phyloP scores from a whole-genome alignment of 2,797 vertebrate genomes.

The Lemur catta region DNA sequence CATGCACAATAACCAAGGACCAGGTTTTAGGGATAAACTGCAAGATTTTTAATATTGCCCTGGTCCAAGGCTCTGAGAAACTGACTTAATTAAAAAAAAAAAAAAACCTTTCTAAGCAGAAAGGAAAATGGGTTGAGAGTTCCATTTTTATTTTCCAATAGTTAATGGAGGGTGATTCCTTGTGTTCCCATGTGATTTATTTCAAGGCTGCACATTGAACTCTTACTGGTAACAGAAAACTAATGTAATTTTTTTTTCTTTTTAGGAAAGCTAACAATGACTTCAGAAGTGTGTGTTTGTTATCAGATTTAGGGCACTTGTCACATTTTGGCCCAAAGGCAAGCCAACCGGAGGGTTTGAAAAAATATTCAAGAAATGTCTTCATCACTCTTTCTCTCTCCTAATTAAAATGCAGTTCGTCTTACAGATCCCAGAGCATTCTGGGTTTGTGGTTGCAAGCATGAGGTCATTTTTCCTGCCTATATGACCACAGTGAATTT shows the following conservation, averaged over 20 bases:
- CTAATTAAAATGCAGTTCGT: slow-evolving; percentile 79
- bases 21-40: slow-evolving; percentile 22
- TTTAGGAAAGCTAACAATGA: slow-evolving; percentile 76
- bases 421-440: slow-evolving; percentile 82
- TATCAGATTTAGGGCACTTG: slow-evolving; percentile 84
- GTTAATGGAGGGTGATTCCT: slow-evolving; percentile 26
- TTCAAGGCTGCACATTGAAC: slow-evolving; percentile 57
- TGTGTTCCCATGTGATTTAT: slow-evolving; percentile 17
- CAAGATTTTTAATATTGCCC: neutral
- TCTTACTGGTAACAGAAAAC: slow-evolving; percentile 77
- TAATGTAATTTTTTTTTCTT: slow-evolving; percentile 77
- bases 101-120: neutral
- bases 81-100: neutral
- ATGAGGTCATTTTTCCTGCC: slow-evolving; percentile 85
- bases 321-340: slow-evolving; percentile 81
- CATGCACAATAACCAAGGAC: neutral
- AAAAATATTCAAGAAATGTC: slow-evolving; percentile 76
- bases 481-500: slow-evolving; percentile 80
- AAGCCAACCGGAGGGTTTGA: slow-evolving; percentile 74
- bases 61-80: neutral
- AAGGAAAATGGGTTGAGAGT: slow-evolving; percentile 9
- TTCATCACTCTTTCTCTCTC: slow-evolving; percentile 78
- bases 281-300: slow-evolving; percentile 83
- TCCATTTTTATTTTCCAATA: slow-evolving; percentile 50
- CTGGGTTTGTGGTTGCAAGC: slow-evolving; percentile 82